phyloP scores from a whole-genome alignment of 1,140 invertebrate genomes.

The Ostrea denselamellosa region DNA sequence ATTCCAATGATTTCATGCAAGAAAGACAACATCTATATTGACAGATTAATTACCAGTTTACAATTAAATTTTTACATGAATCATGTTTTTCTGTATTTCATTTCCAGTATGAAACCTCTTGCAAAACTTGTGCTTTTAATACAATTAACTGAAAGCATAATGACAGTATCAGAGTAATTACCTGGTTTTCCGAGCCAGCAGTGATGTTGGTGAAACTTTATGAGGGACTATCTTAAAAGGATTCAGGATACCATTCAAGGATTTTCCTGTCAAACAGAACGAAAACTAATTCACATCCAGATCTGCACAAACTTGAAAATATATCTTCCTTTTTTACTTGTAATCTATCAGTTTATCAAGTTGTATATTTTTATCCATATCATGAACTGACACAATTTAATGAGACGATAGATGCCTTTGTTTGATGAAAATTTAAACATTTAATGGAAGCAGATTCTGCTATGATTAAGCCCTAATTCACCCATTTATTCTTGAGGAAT shows the following conservation, averaged over 20 bases:
- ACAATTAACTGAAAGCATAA: no score
- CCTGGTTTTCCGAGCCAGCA: conserved; percentile 70
- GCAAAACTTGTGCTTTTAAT: no score
- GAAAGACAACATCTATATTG: no score
- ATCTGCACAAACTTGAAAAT: background rate
- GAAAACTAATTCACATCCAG: background rate
- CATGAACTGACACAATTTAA: background rate
- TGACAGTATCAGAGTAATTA: conserved; percentile 50
- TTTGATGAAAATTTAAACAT: conserved; percentile 33
- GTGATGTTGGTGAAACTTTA: conserved; percentile 62
- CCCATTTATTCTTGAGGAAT: background rate
- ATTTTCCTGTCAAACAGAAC: conserved; percentile 54
- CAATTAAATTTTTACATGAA: no score
- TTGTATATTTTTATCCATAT: background rate
- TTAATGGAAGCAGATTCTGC: conserved; percentile 25
- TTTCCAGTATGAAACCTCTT: no score
- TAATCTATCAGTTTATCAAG: background rate
- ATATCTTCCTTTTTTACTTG: background rate
- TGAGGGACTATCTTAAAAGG: conserved; percentile 67
- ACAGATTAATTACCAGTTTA: no score
- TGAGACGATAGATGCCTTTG: conserved; percentile 3
- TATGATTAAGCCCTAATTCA: background rate
- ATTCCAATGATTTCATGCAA: no score
- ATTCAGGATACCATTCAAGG: conserved; percentile 67
- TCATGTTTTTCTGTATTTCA: no score